Conservation (phyloP, 2,797 vertebrate genomes). For the Enteromius argenteus region DNA sequence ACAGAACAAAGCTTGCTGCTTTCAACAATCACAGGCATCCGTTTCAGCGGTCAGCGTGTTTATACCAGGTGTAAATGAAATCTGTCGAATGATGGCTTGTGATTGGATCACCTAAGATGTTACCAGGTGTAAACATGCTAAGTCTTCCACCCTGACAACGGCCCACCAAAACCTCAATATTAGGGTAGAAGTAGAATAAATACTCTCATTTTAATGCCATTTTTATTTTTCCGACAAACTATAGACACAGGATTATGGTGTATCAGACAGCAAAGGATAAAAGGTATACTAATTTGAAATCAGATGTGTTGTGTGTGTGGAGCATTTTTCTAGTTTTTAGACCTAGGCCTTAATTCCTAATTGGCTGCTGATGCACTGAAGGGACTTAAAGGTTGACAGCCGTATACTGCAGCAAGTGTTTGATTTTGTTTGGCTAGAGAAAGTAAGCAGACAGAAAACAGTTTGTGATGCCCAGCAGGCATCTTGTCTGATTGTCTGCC, state of each 20-base stretch:
- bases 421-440: slow-evolving; percentile 21
- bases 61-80: not conserved
- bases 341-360: not conserved
- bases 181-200: not conserved
- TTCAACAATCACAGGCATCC: slow-evolving; percentile 2
- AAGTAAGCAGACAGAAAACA: slow-evolving; percentile 1
- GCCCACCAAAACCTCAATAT: too few relatives aligned
- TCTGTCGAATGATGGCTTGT: not conserved
- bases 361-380: slow-evolving; percentile 13
- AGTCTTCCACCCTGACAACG: not conserved
- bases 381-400: slow-evolving; percentile 1
- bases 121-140: not conserved
- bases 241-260: not conserved
- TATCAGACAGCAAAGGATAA: not conserved
- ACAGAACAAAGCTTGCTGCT: not conserved
- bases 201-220: not conserved
- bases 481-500: not conserved
- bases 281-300: not conserved
- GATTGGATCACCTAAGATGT: slow-evolving; percentile 8
- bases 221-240: not conserved
- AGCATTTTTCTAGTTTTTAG: not conserved
- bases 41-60: not conserved
- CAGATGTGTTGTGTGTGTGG: not conserved
- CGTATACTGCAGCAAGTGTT: not conserved
- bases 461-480: slow-evolving; percentile 14